These are phyloP conservation scores for Pangasius macronema DNA, from an alignment of 2,797 vertebrate species.

Conservation along the genomic window DNA sequence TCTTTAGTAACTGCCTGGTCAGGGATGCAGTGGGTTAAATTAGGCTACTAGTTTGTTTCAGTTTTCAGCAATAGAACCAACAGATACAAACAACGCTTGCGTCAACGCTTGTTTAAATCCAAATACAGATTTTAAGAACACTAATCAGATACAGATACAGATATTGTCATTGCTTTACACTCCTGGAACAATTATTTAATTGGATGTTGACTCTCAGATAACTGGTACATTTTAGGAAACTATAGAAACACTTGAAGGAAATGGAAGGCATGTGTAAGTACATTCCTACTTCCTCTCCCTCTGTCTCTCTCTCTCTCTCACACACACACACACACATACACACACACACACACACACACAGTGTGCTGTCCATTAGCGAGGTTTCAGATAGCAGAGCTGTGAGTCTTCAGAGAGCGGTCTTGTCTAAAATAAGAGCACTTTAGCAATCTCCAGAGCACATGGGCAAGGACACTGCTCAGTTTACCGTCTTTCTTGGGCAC, in stretches of 20 bases:
- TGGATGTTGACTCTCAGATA: constrained; percentile 27
- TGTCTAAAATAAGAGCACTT: constrained; percentile 68
- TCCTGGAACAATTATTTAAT: constrained; percentile 6
- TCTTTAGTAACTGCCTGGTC: background rate
- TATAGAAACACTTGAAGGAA: constrained; percentile 22
- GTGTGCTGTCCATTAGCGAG: constrained; percentile 74
- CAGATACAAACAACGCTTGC: background rate
- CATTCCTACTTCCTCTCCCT: constrained; percentile 4
- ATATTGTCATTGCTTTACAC: background rate
- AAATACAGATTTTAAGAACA: background rate
- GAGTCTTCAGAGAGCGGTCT: constrained; percentile 70
- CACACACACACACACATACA: constrained; percentile 42
- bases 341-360: constrained; percentile 38
- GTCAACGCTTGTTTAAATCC: background rate
- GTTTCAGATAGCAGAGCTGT: constrained; percentile 78
- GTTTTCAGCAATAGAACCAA: background rate
- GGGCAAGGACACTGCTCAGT: constrained; percentile 53
- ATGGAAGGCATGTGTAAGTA: constrained; percentile 20
- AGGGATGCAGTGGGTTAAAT: background rate
- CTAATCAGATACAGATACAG: background rate
- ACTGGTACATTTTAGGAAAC: constrained; percentile 5
- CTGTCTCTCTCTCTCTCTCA: background rate
- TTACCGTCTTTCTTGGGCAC: constrained; percentile 24
- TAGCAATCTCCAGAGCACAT: constrained; percentile 62
- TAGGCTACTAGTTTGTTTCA: background rate